Base-by-base conservation (phyloP, 1,140 invertebrate species). In the Brachionus asplanchnoidis region DNA sequence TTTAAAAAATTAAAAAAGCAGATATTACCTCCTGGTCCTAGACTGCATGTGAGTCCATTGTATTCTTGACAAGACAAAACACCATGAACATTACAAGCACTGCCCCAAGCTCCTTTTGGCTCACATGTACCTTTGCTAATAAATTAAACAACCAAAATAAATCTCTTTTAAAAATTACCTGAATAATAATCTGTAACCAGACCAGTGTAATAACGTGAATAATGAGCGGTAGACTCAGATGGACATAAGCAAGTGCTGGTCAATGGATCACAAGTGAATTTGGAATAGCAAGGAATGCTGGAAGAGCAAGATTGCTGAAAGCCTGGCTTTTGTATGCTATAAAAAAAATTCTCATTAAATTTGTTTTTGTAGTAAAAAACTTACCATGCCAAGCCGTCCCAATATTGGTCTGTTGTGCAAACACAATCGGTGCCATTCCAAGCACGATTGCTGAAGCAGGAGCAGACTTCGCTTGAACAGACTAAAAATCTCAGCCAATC, bases 401-500 rank as follows among this genome's bases (percentile, higher is more conserved):
- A 82, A 68, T 40, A 82, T 46, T 60, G 28, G 20, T 82, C 65
- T 14, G 17, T 36, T 7, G 53, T 46, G 36, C 79, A 82, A 9
- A 20, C n/a, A 26, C 79, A 82, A 44, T 82, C 79, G 20, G 79
- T 82, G 14, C 79, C 79, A 6, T 82, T 82, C 79, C 79, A 82
- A 46, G 12, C 12, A 20, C 79, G 32, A 65, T 82, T 82, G 23
- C 79, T 65, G 17, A 36, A 60, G 44, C 79, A 82, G 12, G n/a
- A 20, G 65, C 79, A 82, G 6, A 68, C 42, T 42, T 68, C 50
- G 12, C 17, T 44, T 9, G 42, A 42, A 44, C 79, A 82, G 3
- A 42, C 53, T 23, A 82, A 68, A 46, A n/a, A 65, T 68, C 79
- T 82, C 6, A 82, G 9, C 53, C 40, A 65, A 14, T 82, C 79